These are phyloP conservation scores for Lemur catta DNA, from an alignment of 2,797 vertebrate genomes.

Conservation along the genomic window DNA sequence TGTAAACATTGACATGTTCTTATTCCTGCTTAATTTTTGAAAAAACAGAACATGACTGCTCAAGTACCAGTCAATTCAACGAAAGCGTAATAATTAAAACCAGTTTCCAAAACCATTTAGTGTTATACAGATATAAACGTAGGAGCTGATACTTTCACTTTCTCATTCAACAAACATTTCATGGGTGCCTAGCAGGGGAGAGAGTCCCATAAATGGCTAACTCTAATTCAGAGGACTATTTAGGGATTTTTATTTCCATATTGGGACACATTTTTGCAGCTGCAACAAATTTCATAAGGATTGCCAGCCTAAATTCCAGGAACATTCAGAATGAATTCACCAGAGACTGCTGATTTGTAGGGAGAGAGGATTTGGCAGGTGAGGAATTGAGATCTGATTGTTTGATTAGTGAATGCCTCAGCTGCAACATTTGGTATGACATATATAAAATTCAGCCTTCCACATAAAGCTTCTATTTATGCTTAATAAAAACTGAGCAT, in stretches of 20 bases:
- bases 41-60: not conserved
- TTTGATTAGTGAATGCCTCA: slow-evolving; percentile 27
- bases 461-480: not conserved
- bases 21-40: slow-evolving; percentile 51
- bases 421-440: not conserved
- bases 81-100: not conserved
- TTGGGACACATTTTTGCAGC: slow-evolving; percentile 48
- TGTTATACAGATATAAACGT: not conserved
- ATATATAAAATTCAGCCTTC: slow-evolving; percentile 24
- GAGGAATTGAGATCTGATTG: slow-evolving; percentile 49
- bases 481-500: not conserved
- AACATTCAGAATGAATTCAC: slow-evolving; percentile 34
- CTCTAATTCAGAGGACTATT: not conserved
- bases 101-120: not conserved
- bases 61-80: not conserved
- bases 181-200: not conserved
- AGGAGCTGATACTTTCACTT: not conserved
- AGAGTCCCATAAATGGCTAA: not conserved
- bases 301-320: slow-evolving; percentile 1
- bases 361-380: slow-evolving; percentile 18
- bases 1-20: not conserved
- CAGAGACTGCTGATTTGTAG: not conserved
- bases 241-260: slow-evolving; percentile 35
- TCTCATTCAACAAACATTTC: slow-evolving; percentile 14
- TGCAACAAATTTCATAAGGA: slow-evolving; percentile 56